Percentiles rank a stretch among this genome's conserved stretches.
Conservation (phyloP, 2,797 vertebrate genomes). For the Coreius guichenoti region DNA sequence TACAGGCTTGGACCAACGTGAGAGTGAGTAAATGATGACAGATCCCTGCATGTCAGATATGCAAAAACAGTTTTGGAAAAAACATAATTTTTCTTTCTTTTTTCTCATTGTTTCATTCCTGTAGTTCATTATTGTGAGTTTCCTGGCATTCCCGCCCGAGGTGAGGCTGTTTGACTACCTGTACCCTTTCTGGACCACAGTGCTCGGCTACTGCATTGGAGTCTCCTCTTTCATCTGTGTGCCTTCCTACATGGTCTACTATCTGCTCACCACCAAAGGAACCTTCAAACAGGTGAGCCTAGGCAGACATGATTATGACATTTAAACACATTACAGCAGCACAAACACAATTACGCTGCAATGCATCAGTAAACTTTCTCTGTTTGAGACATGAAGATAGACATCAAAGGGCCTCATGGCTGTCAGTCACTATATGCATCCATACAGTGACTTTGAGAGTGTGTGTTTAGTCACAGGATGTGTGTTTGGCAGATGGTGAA, state of each 20-base stretch:
- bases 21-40: not conserved
- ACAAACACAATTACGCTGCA: conserved; percentile 20
- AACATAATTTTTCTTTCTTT: not conserved
- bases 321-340: conserved; percentile 30
- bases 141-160: conserved; percentile 88
- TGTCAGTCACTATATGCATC: conserved; percentile 4
- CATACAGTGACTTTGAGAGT: not conserved
- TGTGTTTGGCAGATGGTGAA: not conserved
- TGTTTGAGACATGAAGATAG: conserved; percentile 31
- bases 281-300: conserved; percentile 90
- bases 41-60: not conserved
- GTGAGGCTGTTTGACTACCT: conserved; percentile 89
- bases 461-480: conserved; percentile 18
- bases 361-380: conserved; percentile 22
- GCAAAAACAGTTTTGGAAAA: not conserved
- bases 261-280: conserved; percentile 87
- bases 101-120: not conserved
- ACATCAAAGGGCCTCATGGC: conserved; percentile 27
- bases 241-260: conserved; percentile 90
- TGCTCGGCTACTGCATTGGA: conserved; percentile 94
- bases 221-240: conserved; percentile 95
- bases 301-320: conserved; percentile 29
- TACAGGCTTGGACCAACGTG: not conserved
- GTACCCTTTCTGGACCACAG: conserved; percentile 91
- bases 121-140: conserved; percentile 94